These are phyloP conservation scores for Oscheius sp. DNA, from an alignment of 1,140 invertebrate genomes.

Conservation along the genomic window DNA sequence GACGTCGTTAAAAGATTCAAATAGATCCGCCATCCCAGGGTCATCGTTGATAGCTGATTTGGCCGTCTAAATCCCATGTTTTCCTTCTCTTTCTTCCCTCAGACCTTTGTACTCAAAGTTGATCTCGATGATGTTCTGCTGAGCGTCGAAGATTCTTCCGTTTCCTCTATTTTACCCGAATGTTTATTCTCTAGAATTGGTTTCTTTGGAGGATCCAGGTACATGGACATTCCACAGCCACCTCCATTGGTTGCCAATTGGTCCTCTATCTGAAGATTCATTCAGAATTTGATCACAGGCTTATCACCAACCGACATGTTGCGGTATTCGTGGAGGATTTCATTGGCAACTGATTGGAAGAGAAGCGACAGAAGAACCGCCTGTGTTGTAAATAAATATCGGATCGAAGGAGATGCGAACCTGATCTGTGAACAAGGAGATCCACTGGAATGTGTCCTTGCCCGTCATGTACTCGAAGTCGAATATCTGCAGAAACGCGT, in stretches of 20 bases:
- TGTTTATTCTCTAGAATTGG: not conserved
- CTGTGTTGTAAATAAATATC: not conserved
- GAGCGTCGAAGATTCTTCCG: constrained; percentile 2
- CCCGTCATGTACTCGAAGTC: constrained; percentile 39
- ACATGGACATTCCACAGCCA: constrained; percentile 2
- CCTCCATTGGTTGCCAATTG: constrained; percentile 10
- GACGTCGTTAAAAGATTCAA: constrained; percentile 19
- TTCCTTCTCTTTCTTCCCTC: no score
- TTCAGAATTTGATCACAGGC: not conserved
- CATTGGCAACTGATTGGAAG: constrained; percentile 32
- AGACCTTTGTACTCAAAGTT: constrained; percentile 1
- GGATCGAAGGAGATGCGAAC: not conserved
- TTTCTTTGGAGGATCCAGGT: not conserved
- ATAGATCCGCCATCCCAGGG: not conserved
- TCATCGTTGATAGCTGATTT: not conserved
- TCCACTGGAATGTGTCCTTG: constrained; percentile 40
- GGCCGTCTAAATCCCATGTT: no score
- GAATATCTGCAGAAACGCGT: constrained; percentile 23
- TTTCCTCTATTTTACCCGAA: constrained; percentile 12
- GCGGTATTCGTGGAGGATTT: constrained; percentile 34
- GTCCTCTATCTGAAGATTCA: constrained; percentile 15
- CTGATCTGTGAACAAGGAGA: constrained; percentile 34
- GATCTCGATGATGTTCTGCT: constrained; percentile 10
- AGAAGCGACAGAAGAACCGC: constrained; percentile 38
- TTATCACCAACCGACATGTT: constrained; percentile 25